Evolutionary conservation across 1,140 invertebrate genomes (phyloP).

Genomic region (Lineus longissimus): DNA sequence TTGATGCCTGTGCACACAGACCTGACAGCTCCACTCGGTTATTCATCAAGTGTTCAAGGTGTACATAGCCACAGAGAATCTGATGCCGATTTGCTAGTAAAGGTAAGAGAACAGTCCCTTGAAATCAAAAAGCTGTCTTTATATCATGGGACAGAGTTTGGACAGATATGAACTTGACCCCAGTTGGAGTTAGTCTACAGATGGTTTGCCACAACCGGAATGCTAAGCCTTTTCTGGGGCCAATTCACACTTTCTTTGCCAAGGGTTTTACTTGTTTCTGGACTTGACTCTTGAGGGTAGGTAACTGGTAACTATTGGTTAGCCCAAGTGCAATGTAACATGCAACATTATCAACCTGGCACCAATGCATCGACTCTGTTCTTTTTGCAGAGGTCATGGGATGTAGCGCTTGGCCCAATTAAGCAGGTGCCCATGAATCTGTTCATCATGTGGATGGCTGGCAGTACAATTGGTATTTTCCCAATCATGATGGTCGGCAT

Average conservation of each 20-base stretch:
- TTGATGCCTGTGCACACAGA: not conserved
- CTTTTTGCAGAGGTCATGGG: conserved; percentile 79
- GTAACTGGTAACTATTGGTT: not conserved
- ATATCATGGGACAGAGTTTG: too few relatives aligned
- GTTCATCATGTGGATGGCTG: conserved; percentile 99
- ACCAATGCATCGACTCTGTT: not conserved
- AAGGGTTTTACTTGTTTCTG: not conserved
- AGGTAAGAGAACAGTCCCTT: conserved; percentile 45
- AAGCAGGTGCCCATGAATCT: conserved; percentile 97
- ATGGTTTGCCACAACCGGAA: not conserved
- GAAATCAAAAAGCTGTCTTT: conserved; percentile 22
- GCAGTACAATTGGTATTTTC: conserved; percentile 98
- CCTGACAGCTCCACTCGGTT: conserved; percentile 10
- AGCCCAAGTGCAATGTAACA: not conserved
- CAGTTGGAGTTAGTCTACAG: conserved; percentile 10
- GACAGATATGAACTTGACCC: too few relatives aligned
- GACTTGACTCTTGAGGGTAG: not conserved
- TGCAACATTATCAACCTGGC: not conserved
- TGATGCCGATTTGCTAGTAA: conserved; percentile 81
- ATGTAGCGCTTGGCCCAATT: conserved; percentile 88
- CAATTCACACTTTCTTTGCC: not conserved
- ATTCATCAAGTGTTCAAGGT: not conserved
- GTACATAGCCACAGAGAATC: conserved; percentile 58
- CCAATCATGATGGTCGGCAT: conserved; percentile 99
- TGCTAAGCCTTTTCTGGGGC: not conserved